phyloP scores from a whole-genome alignment of 2,888 invertebrate species.

The Drosophila anceps region DNA sequence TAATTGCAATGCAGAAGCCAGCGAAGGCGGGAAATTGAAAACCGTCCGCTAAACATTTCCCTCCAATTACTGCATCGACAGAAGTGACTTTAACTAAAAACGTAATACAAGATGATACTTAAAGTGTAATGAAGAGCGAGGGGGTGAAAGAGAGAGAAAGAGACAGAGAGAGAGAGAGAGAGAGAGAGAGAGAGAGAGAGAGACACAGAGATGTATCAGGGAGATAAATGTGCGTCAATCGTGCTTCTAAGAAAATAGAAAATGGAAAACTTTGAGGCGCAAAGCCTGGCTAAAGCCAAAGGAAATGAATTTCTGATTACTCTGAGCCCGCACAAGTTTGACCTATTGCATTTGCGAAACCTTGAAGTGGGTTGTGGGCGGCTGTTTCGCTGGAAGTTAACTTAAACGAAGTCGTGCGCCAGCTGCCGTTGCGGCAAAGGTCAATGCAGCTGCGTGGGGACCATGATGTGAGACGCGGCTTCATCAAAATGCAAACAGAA shows the following conservation, averaged over 20 bases:
- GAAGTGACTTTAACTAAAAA: conserved; percentile 1
- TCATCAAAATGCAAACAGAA: conserved; percentile 20
- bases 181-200: not conserved
- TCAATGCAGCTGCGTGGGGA: conserved; percentile 1
- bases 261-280: conserved; percentile 5
- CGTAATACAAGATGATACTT: not conserved
- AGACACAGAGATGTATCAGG: not conserved
- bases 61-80: conserved; percentile 3
- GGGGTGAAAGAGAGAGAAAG: not conserved
- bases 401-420: not conserved
- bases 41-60: not conserved
- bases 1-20: conserved; percentile 3
- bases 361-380: not conserved
- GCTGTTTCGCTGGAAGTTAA: not conserved
- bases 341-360: conserved; percentile 11
- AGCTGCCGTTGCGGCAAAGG: not conserved
- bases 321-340: conserved; percentile 3
- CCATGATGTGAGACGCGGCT: not conserved
- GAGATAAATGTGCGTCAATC: conserved; percentile 4
- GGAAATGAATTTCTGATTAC: conserved; percentile 8
- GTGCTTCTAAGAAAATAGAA: not conserved
- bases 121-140: not conserved
- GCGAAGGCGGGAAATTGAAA: not conserved
- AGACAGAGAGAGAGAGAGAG: too few species aligned
- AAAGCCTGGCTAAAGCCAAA: not conserved